Evolutionary conservation across 30 jellyfish, hydroid and myxozoan species (phyloP), one percentile per base, ranked within the genome.

Genomic region (Mastigias papua): DNA sequence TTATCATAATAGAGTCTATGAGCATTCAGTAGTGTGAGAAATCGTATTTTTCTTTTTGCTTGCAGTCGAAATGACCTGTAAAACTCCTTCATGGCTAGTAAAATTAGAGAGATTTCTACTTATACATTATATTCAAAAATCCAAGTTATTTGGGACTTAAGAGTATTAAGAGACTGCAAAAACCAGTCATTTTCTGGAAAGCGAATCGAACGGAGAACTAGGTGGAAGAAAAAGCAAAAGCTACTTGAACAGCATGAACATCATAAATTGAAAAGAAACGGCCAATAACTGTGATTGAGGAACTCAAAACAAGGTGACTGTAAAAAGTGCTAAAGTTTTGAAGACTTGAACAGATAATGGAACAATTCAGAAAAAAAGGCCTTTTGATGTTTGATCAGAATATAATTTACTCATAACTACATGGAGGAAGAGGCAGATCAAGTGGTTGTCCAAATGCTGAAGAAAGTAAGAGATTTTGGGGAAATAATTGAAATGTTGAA

Each of bases 181-280:
- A 42, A 4, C 7, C 13, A 0, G 54, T 4, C 13, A 42, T n/a
- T n/a, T 42, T 42, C 54, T 42, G 13, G 54, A 42, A 42, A 42
- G 54, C 22, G 54, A 34, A 66, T 10, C 5, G 26, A 66, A 66
- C 5, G 29, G 29, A 66, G 78, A 66, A 23, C 78, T 66, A 66
- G 78, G 78, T 10, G 23, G 49, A 66, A 22, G 54, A 66, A 66
- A 0, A 66, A 51, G 22, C 78, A 29, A 31, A 66, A 66, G 54
- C 22, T 66, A 51, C 49, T 31, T 29, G 23, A 66, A 21, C 78
- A 10, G 11, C 22, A 66, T 31, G 78, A 66, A 66, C 15, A 22
- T 6, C 22, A 66, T 25, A 66, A 51, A 25, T 58, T 22, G 78
- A 66, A 66, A 66, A 15, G 78, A 66, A 66, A 34, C 8, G 78